phyloP scores from a whole-genome alignment of 2,113 vertebrate species.

The Pelecanoides urinatrix region DNA sequence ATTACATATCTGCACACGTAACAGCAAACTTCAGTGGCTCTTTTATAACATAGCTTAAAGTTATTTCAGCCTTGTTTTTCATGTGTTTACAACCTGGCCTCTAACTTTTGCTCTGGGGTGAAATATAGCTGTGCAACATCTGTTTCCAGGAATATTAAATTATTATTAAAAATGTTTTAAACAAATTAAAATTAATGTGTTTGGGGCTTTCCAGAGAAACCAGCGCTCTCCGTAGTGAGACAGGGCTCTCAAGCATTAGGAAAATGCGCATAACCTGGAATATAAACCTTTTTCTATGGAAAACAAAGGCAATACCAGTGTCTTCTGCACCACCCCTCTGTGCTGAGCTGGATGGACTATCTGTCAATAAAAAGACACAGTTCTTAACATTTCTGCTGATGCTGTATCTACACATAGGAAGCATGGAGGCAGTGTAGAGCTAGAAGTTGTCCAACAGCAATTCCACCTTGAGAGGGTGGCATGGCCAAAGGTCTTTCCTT shows the following conservation, averaged over 20 bases:
- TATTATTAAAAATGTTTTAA: slow-evolving; percentile 17
- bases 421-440: neutral
- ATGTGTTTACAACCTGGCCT: slow-evolving; percentile 5
- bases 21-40: neutral
- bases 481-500: neutral
- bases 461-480: neutral
- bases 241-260: neutral
- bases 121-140: neutral
- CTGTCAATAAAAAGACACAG: neutral
- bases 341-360: neutral
- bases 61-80: slow-evolving; percentile 6
- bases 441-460: neutral
- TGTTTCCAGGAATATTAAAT: slow-evolving; percentile 9
- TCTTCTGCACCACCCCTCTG: neutral
- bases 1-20: neutral
- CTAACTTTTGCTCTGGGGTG: neutral
- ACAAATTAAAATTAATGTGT: neutral
- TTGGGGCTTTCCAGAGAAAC: neutral
- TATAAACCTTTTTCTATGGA: neutral
- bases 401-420: neutral
- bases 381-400: neutral
- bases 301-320: neutral
- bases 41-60: neutral
- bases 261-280: neutral
- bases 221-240: neutral